Base-by-base conservation (phyloP, 2,113 vertebrate species). In the Cynocephalus volans region DNA sequence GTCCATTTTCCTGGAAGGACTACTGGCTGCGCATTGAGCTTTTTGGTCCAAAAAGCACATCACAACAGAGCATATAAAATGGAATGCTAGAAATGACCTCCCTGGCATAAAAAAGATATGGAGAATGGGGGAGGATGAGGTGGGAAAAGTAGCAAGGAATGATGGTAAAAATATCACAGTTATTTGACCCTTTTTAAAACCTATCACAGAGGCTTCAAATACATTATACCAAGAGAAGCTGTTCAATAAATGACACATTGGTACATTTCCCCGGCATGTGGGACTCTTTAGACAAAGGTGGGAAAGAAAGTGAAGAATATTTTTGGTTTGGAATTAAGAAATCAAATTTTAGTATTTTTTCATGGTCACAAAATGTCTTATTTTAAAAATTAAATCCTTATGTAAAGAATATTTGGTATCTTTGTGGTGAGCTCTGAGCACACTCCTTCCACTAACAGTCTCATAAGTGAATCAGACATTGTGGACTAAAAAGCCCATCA, bases 301-400 rank as follows among this genome's bases (percentile, higher is more conserved):
- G 69, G n/a, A 11, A 77, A 52, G 15, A 33, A 70, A 62, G 26
- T 23, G 26, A 96, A 92, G 48, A 48, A 81, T 21, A 17, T 31
- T 89, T 80, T 82, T 76, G 5, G 4, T 77, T 89, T 77, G 24
- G 45, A 82, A 67, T 41, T 48, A 65, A 92, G 69, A 93, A 95
- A 60, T 82, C 54, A 58, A 64, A 41, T 62, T 88, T 86, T 36
- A 77, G 26, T 24, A 67, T 56, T 45, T 65, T 88, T 90, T 33
- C 19, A 33, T 82, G 41, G 21, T 60, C 19, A 84, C 19, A 67
- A 48, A 92, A 95, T 23, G 3, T 50, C 84, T 92, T 85, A 33
- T 73, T 41, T 93, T 56, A 12, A 14, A 82, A 93, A 79, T 60
- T n/a, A 73, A 72, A 48, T 67, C 18, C 19, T 75, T 28, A 48